Conservation (phyloP, 2,797 vertebrate species). For the Echiichthys vipera region DNA sequence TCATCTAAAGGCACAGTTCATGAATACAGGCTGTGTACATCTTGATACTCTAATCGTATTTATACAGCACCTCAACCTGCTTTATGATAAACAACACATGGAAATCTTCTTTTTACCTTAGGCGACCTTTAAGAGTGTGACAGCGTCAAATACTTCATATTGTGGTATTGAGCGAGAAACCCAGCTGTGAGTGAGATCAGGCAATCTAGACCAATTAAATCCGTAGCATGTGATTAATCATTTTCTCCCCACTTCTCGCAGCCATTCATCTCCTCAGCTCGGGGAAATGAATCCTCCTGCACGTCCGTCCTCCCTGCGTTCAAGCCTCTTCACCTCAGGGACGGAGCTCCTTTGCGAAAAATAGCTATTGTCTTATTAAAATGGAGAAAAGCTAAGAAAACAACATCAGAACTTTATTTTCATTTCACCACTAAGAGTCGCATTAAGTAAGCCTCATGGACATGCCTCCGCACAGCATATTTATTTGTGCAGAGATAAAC, state of each 20-base stretch:
- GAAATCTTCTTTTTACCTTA: too few species aligned
- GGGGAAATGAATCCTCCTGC: background rate
- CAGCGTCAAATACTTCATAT: background rate
- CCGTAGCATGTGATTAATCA: background rate
- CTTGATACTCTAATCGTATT: too few species aligned
- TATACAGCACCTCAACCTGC: too few species aligned
- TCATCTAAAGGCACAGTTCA: too few species aligned
- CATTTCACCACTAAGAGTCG: background rate
- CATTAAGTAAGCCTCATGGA: background rate
- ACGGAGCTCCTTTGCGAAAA: background rate
- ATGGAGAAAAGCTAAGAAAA: background rate
- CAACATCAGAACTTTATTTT: background rate
- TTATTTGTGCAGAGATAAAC: constrained; percentile 12
- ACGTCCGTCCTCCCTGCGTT: background rate
- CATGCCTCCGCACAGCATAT: background rate
- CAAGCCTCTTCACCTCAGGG: background rate
- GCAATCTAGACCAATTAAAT: background rate
- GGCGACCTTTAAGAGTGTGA: background rate
- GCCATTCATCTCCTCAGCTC: background rate
- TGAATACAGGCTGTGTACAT: too few species aligned
- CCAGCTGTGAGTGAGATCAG: background rate
- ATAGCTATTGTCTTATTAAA: background rate
- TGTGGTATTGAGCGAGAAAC: background rate
- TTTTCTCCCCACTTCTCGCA: background rate
- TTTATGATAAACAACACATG: too few species aligned